These are phyloP conservation scores for Pomacea canaliculata DNA, from an alignment of 2,888 invertebrate species.

Conservation along the genomic window DNA sequence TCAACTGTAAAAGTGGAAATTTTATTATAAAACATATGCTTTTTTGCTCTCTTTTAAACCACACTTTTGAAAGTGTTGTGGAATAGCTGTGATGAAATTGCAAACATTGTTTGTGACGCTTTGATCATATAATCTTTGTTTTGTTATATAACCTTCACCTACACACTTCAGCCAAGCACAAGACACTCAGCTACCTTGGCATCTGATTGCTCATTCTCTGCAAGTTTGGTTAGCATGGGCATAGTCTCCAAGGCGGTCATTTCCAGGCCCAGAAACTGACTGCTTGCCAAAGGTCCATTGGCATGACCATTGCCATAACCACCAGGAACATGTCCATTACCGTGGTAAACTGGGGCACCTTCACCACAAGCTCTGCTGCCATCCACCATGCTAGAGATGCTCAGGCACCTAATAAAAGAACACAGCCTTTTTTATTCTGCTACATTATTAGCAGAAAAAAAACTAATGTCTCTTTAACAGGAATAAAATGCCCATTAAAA, in stretches of 20 bases:
- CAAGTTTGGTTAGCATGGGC: constrained; percentile 50
- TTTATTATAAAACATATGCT: too few relatives aligned
- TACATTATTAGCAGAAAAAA: too few relatives aligned
- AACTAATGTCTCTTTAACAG: too few relatives aligned
- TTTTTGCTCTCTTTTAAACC: too few relatives aligned
- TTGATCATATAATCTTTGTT: too few relatives aligned
- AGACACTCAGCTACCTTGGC: constrained; percentile 45
- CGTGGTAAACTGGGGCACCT: constrained; percentile 39
- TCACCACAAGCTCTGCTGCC: background rate
- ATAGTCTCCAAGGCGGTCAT: constrained; percentile 41
- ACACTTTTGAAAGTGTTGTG: too few relatives aligned
- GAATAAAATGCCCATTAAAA: too few relatives aligned
- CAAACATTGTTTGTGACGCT: too few relatives aligned
- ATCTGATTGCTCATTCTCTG: constrained; percentile 56
- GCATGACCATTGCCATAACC: constrained; percentile 47
- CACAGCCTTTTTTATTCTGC: background rate
- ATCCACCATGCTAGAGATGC: background rate
- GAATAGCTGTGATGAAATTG: too few relatives aligned
- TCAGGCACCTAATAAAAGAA: background rate
- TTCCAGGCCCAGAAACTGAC: constrained; percentile 12
- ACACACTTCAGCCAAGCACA: too few relatives aligned
- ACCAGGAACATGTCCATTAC: constrained; percentile 50
- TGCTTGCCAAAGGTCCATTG: constrained; percentile 24
- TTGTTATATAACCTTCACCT: too few relatives aligned
- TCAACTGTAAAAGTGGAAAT: too few relatives aligned